Percentiles rank a stretch among this genome's conserved stretches.
Conservation (phyloP, 2,888 invertebrate genomes). For the Heteromyza rotundicornis region DNA sequence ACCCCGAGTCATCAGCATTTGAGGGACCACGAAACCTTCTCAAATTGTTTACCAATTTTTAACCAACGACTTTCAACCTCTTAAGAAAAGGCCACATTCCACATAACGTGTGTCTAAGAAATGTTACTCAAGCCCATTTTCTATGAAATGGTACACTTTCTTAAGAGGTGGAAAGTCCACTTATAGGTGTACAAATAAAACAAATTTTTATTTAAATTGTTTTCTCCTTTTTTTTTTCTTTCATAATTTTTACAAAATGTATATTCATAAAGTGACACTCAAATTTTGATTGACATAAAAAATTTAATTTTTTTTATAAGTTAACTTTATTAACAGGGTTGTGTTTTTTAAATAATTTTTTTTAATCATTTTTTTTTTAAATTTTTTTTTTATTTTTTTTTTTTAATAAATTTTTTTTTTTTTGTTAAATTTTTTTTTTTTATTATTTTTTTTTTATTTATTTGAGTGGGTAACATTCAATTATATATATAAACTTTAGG, state of each 20-base stretch:
- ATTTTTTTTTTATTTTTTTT: not conserved
- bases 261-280: conserved; percentile 10
- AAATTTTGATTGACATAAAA: conserved; percentile 16
- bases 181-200: not conserved
- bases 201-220: too few species aligned
- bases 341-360: not conserved
- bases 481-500: not conserved
- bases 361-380: not conserved
- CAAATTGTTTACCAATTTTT: too few species aligned
- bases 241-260: conserved; percentile 14
- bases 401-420: not conserved
- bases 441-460: not conserved
- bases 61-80: too few species aligned
- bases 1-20: too few species aligned
- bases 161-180: too few species aligned
- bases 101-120: too few species aligned
- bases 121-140: too few species aligned
- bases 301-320: conserved; percentile 12
- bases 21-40: too few species aligned
- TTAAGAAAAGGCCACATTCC: too few species aligned
- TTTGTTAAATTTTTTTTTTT: not conserved
- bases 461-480: too few species aligned
- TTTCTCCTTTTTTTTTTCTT: too few species aligned
- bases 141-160: too few species aligned
- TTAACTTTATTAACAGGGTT: conserved; percentile 10